Conservation (phyloP, 2,888 invertebrate species). For the Pristionchus exspectatus region DNA sequence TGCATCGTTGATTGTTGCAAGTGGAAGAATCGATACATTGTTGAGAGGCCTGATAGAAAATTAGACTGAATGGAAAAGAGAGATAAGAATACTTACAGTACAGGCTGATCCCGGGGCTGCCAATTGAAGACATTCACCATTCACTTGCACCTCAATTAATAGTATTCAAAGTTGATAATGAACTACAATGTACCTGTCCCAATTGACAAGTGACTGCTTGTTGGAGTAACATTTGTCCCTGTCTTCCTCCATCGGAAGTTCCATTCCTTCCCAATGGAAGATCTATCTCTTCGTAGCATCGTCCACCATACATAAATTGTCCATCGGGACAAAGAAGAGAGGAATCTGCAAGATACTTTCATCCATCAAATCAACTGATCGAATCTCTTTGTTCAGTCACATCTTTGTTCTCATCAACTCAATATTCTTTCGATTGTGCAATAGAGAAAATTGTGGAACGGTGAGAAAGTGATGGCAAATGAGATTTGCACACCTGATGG, state of each 20-base stretch:
- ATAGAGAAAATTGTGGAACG: neutral
- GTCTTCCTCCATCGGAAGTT: neutral
- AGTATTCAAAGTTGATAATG: neutral
- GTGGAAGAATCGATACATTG: conserved; percentile 44
- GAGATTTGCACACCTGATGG: conserved; percentile 18
- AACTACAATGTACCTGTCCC: conserved; percentile 12
- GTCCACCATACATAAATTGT: conserved; percentile 36
- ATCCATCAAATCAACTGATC: neutral
- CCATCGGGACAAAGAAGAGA: conserved; percentile 12
- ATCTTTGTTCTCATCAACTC: conserved; percentile 27
- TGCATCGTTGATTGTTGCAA: conserved; percentile 45
- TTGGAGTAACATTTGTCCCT: neutral
- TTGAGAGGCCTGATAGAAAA: neutral
- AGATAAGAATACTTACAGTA: neutral
- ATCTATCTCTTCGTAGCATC: conserved; percentile 39
- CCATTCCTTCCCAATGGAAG: neutral
- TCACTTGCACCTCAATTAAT: neutral
- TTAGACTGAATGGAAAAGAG: neutral
- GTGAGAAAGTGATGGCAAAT: conserved; percentile 20
- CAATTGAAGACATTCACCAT: neutral
- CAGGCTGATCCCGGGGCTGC: neutral
- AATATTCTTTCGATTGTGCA: conserved; percentile 8
- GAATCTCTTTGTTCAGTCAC: neutral
- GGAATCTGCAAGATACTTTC: neutral
- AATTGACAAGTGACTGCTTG: neutral